Evolutionary conservation across 2,888 invertebrate species (phyloP), one percentile per base, ranked within the genome.

Genomic region (Calameuta filiformis): DNA sequence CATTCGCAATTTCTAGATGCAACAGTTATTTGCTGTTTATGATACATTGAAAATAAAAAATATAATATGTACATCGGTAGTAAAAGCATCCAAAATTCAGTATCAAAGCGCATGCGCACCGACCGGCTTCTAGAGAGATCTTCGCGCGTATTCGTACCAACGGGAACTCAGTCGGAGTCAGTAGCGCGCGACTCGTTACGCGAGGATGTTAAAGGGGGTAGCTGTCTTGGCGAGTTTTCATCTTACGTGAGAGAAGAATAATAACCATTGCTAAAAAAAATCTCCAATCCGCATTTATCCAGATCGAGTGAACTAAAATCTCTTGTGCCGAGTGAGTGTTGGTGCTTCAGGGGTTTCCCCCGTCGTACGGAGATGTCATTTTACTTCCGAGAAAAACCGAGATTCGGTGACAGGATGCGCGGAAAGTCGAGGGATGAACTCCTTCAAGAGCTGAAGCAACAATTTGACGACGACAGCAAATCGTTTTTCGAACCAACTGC

Each of bases 321-420:
- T 56, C 23, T 23, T 56, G 56, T 56, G 56, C 37, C 56, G 73
- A 68, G 75, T 80, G 33, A 73, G 33, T 73, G 35, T 15, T 69
- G 69, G 74, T 76, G 37, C 40, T 33, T 75, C 40, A 68, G 68
- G 31, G 37, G 35, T 37, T 73, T 11, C 15, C 30, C 75, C 23
- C 68, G 15, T 15, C 11, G n/a, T 75, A 76, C 31, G 33, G 76
- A 73, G 74, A 91, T 91, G 91, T 91, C 91, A 78, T 90, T 86
- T 82, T 89, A 90, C 78, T 91, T 90, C 77, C 89, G 89, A 75
- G 90, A 91, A 68, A 88, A 87, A 81, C 90, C 90, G 80, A 87
- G 84, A 82, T 88, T 91, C 81, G 83, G 88, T 84, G 90, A 91
- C 68, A 89, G 86, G 77, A 80, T 89, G 40, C 88, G 89, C 1